Evolutionary conservation across 1,140 invertebrate species (phyloP), one percentile per base, ranked within the genome.

Genomic region (Diorhabda sublineata): DNA sequence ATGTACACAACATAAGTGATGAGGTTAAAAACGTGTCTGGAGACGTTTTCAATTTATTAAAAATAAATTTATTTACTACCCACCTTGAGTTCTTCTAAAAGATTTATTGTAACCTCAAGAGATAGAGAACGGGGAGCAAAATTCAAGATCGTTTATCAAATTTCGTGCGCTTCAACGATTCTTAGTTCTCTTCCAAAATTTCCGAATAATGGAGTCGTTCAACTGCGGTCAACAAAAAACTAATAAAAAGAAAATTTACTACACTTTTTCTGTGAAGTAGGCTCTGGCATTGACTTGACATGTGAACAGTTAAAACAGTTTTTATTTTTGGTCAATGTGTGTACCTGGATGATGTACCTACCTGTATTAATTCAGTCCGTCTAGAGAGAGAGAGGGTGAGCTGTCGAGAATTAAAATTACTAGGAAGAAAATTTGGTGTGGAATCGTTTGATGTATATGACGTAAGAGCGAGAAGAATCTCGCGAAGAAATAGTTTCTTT

Each of bases 211-310:
- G 57, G 70, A 61, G 56, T 61, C 66, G 69, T 64, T 67, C 68
- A 66, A 62, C 66, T 67, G 44, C 58, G 58, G 66, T 57, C n/a
- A 57, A 67, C 64, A 68, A 68, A 61, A 65, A 69, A 52, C 43
- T 41, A 69, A 68, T 65, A 71, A 69, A 69, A 66, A 63, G 52
- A 65, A 58, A 69, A 72, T 72, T 72, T 69, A 72, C 67, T 67
- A 66, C 67, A 69, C 58, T 62, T 69, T 71, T 68, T 68, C 64
- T 69, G 60, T 72, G 71, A 72, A 69, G 71, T 72, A 59, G 67
- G 68, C 70, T 64, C 26, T 26, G 26, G 26, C 26, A 26, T 26
- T 26, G 26, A 26, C 26, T 58, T 61, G 70, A 71, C 71, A 69
- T 72, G 64, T 67, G 58, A 64, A 67, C 65, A 60, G 44, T n/a